Conservation (phyloP, 1,140 invertebrate genomes). For the Contarinia nasturtii region DNA sequence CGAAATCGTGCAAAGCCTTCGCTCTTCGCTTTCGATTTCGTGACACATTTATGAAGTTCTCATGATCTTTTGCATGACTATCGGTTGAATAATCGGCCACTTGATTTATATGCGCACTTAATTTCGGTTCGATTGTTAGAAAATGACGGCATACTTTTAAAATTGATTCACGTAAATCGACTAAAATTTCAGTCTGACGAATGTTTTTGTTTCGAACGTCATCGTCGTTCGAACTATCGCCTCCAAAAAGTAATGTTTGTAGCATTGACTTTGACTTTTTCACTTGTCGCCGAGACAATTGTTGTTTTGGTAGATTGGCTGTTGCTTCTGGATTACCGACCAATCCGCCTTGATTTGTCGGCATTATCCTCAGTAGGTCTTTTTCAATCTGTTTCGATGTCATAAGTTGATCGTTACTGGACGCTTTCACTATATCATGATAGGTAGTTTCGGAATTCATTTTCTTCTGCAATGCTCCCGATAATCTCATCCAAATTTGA, state of each 20-base stretch:
- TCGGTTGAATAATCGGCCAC: constrained; percentile 91
- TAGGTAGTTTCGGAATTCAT: constrained; percentile 72
- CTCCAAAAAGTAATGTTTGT: constrained; percentile 68
- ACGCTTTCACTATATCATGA: constrained; percentile 84
- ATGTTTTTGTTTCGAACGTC: constrained; percentile 94
- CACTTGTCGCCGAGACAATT: constrained; percentile 63
- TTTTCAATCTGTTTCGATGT: constrained; percentile 98
- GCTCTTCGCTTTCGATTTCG: constrained; percentile 73
- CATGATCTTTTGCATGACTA: constrained; percentile 83
- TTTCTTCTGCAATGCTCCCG: constrained; percentile 71
- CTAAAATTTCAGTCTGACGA: constrained; percentile 80
- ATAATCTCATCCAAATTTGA: constrained; percentile 90
- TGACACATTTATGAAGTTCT: constrained; percentile 82
- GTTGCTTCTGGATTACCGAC: constrained; percentile 76
- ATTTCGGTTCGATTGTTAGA: constrained; percentile 21
- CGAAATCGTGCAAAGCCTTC: constrained; percentile 79
- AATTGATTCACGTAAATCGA: constrained; percentile 93
- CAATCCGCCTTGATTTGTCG: constrained; percentile 84
- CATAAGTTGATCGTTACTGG: constrained; percentile 83
- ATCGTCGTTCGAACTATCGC: constrained; percentile 47
- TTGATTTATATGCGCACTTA: constrained; percentile 45
- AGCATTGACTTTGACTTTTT: constrained; percentile 81
- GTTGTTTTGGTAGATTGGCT: constrained; percentile 82
- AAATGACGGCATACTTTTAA: constrained; percentile 33
- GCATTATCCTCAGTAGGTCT: constrained; percentile 89